Base-by-base conservation (phyloP, 2,888 invertebrate species). In the Schizotus pectinicornis region DNA sequence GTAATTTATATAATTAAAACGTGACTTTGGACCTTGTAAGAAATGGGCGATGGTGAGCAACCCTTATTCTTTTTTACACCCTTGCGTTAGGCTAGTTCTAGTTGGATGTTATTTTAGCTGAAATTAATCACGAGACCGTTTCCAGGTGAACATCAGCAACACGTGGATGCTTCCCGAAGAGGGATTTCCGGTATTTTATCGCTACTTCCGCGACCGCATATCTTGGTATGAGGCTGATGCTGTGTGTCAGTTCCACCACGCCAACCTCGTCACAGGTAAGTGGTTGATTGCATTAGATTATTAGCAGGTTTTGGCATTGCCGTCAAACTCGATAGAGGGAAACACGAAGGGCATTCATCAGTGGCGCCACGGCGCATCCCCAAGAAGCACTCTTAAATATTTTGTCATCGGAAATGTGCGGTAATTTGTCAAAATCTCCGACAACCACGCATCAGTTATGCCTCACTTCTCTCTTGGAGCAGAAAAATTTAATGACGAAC, bases 151-250 rank as follows among this genome's bases (percentile, higher is more conserved):
- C 81, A 89, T 91, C 75, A 90, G 89, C 81, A 90, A 89, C 79
- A 88, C 90, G 64, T 91, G 91, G 91, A 87, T 90, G 68, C 83
- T 91, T 71, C 91, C 91, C 6, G 90, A 91, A 76, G 90, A 90
- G 73, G 90, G 90, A 30, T 89, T 90, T 75, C 89, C 90, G 61
- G 90, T 91, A 57, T 91, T 91, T 81, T 91, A 91, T 81, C 88
- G 91, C 71, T 90, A 91, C 83, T 91, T 91, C 84, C 86, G 89
- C 68, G 91, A 91, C 81, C 88, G 89, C 78, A 90, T 91, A 75
- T 90, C 91, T 38, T 91, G 91, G 91, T 90, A 90, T 75, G 91
- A 91, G 77, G 91, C 91, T 1, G 91, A 91, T 74, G 90, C 90
- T 32, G 91, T 91, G 51, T 91, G 91, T 78, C 90, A 91, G 80